A percentile compares a stretch with the other conserved stretches of the same genome.
Evolutionary conservation across 2,797 vertebrate species (phyloP).

Genomic region (Spatula clypeata): DNA sequence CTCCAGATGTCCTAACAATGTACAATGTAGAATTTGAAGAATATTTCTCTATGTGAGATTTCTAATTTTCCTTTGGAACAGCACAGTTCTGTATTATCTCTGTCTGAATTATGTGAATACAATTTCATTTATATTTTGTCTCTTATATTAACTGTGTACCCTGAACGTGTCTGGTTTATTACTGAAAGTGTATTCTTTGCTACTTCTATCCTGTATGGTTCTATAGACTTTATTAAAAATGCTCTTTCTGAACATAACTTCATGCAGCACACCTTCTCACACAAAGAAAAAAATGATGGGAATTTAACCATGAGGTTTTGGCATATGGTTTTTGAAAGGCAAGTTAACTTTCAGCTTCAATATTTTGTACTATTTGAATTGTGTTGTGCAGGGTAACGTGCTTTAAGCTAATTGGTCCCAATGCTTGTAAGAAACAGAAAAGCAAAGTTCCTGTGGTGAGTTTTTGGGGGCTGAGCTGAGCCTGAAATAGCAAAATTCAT

Average conservation of each 20-base stretch:
- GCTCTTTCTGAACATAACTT: not conserved
- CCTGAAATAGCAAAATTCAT: slow-evolving; percentile 26
- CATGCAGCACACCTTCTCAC: not conserved
- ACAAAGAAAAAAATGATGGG: not conserved
- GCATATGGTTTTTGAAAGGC: not conserved
- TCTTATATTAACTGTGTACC: slow-evolving; percentile 1
- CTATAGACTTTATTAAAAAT: slow-evolving; percentile 11
- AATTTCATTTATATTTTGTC: not conserved
- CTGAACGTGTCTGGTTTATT: not conserved
- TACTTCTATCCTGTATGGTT: not conserved
- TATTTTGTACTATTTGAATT: not conserved
- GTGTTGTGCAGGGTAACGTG: not conserved
- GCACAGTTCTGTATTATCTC: not conserved
- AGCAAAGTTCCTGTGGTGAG: not conserved
- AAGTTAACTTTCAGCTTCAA: not conserved
- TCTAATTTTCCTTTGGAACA: not conserved
- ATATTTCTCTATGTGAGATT: slow-evolving; percentile 33
- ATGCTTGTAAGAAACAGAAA: slow-evolving; percentile 15
- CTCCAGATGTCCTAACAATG: slow-evolving; percentile 62
- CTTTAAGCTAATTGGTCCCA: slow-evolving; percentile 10
- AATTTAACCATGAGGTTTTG: not conserved
- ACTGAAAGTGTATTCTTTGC: not conserved
- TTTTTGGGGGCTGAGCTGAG: not conserved
- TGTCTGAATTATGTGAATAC: not conserved
- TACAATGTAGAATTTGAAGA: not conserved